Evolutionary conservation across 2,797 vertebrate genomes (phyloP).

Genomic region (Gastrophryne carolinensis): DNA sequence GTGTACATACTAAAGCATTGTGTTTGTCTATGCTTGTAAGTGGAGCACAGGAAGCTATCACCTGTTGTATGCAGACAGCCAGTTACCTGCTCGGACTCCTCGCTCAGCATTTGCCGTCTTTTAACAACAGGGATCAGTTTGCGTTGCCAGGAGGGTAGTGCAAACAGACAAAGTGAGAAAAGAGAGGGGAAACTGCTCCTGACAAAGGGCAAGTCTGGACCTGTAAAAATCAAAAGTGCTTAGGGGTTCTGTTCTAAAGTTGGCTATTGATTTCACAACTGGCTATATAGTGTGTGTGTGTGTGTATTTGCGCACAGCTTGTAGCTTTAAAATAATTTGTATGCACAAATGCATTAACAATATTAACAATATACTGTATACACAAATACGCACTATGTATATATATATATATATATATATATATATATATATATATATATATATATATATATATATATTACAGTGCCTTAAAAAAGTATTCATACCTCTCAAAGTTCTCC

Average conservation of each 20-base stretch:
- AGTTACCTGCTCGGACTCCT: not conserved
- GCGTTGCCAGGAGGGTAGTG: conserved; percentile 35
- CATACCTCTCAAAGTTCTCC: too few species aligned
- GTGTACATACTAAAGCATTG: not conserved
- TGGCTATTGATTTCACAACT: not conserved
- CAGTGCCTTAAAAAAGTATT: too few species aligned
- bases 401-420: not conserved
- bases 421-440: not conserved
- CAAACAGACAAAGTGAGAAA: conserved; percentile 10
- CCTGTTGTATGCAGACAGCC: not conserved
- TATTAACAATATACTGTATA: too few species aligned
- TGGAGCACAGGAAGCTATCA: not conserved
- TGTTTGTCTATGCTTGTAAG: not conserved
- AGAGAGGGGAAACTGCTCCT: conserved; percentile 4
- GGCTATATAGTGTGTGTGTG: not conserved
- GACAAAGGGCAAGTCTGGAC: conserved; percentile 34
- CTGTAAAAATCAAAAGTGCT: not conserved
- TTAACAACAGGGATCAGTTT: conserved; percentile 5
- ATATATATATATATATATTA: not conserved
- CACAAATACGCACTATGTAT: too few species aligned
- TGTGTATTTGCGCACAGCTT: not conserved
- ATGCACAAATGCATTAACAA: too few species aligned
- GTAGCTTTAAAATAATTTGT: not conserved
- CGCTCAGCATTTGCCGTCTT: conserved; percentile 35
- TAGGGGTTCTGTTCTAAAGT: not conserved